Percentiles rank a stretch among this genome's conserved stretches.
These are phyloP conservation scores for Ericerus pela DNA, from an alignment of 1,140 invertebrate genomes.

Conservation along the genomic window DNA sequence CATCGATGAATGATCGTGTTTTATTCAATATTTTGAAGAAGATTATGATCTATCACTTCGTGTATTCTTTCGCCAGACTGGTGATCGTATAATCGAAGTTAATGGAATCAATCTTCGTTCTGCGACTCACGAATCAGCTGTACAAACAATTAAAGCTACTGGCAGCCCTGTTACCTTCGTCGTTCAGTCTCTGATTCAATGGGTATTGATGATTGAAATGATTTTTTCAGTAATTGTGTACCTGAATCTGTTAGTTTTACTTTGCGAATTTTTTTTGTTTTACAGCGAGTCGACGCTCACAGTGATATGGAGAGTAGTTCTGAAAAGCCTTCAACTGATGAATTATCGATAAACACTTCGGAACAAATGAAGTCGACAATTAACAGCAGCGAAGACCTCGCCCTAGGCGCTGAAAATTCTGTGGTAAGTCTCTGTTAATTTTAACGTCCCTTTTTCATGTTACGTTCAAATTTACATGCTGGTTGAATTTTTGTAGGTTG, in stretches of 20 bases:
- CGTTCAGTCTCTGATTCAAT: slow-evolving; percentile 77
- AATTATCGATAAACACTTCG: too few relatives aligned
- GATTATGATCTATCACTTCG: too few relatives aligned
- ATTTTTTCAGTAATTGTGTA: not conserved
- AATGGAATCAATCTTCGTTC: slow-evolving; percentile 78
- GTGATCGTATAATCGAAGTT: slow-evolving; percentile 83
- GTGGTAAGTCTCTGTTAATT: too few relatives aligned
- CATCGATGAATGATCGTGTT: too few relatives aligned
- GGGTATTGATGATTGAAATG: slow-evolving; percentile 41
- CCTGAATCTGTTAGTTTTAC: not conserved
- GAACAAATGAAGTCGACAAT: too few relatives aligned
- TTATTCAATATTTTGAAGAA: too few relatives aligned
- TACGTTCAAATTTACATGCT: too few relatives aligned
- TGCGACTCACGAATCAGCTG: slow-evolving; percentile 83
- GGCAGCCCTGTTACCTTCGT: slow-evolving; percentile 78
- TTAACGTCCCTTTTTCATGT: too few relatives aligned
- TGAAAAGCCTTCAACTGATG: not conserved
- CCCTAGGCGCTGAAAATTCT: too few relatives aligned
- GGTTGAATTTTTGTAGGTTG: too few relatives aligned
- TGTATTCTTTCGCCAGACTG: too few relatives aligned
- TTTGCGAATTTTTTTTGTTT: not conserved
- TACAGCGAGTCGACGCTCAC: not conserved
- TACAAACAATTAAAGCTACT: slow-evolving; percentile 87
- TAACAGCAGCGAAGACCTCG: too few relatives aligned
- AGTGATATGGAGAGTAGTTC: not conserved